Evolutionary conservation across 64 coral and sea anemone genomes (phyloP).

Genomic region (Actinia tenebrosa): DNA sequence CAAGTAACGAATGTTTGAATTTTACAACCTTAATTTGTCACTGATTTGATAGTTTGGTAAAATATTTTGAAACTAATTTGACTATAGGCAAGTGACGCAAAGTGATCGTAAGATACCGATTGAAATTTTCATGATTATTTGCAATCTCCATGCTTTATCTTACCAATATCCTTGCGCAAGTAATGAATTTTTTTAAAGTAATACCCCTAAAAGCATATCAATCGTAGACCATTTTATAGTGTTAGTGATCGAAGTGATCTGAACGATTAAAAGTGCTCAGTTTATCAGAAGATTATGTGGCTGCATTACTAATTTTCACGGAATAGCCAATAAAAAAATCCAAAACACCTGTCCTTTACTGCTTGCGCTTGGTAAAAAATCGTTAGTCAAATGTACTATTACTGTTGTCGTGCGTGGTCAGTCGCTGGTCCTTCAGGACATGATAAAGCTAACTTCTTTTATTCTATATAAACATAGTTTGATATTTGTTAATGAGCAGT

Average conservation of each 20-base stretch:
- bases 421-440: neutral
- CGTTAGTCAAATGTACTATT: neutral
- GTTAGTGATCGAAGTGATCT: neutral
- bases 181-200: neutral
- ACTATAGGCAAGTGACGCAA: neutral
- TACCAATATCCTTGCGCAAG: neutral
- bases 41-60: neutral
- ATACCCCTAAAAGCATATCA: conserved; percentile 1
- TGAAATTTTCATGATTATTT: neutral
- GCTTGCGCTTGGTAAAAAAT: neutral
- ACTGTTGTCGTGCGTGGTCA: neutral
- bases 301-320: neutral
- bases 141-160: neutral
- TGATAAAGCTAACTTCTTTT: neutral
- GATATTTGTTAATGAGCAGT: neutral
- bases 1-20: neutral
- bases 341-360: neutral
- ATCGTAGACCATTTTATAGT: conserved; percentile 3
- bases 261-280: neutral
- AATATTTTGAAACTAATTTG: neutral
- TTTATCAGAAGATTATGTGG: neutral
- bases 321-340: neutral
- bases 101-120: neutral
- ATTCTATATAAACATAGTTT: neutral
- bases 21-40: neutral